Evolutionary conservation across 1,140 invertebrate genomes (phyloP), one percentile per base, ranked within the genome.

Genomic region (Coptotermes formosanus): DNA sequence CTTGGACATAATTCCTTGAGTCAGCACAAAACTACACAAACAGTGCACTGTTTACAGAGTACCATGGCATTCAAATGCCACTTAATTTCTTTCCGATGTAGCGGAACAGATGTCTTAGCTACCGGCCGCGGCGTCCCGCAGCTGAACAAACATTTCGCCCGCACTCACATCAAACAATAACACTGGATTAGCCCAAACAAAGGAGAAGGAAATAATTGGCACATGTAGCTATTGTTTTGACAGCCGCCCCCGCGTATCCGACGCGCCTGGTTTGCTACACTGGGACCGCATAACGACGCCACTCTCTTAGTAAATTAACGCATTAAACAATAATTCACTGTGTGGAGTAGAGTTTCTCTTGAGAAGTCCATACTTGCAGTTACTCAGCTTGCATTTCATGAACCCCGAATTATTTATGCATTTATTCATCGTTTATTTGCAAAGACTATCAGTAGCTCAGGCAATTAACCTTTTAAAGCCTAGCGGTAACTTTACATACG

Each of bases 151-250:
- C 64, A 75, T 6, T 25, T 55, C 4, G 16, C 52, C 52, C 52
- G 14, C 19, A 55, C 52, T 75, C 64, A 75, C n/a, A 75, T 75
- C 64, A 75, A 75, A 75, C 64, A 75, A 75, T 75, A 75, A 75
- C 64, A 75, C n/a, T 11, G 64, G 64, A 75, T 75, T 75, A 75
- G 25, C 64, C 7, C 9, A 16, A 30, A 75, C 64, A 75, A 75
- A 75, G 64, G 25, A 75, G 59, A 8, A 25, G 14, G 9, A 30
- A 75, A 75, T 30, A 75, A 75, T 30, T 30, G 64, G 64, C 25
- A 75, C n/a, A 30, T 75, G 64, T 75, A n/a, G 25, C n/a, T 25
- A 75, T 75, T 75, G 64, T 75, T 75, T 75, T 75, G 25, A 75
- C 64, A 75, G 64, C 64, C 52, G 52, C 52, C 52, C 19, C 52